These are phyloP conservation scores for Oceanodroma leucorhoa DNA, from an alignment of 2,797 vertebrate genomes.

Conservation along the genomic window DNA sequence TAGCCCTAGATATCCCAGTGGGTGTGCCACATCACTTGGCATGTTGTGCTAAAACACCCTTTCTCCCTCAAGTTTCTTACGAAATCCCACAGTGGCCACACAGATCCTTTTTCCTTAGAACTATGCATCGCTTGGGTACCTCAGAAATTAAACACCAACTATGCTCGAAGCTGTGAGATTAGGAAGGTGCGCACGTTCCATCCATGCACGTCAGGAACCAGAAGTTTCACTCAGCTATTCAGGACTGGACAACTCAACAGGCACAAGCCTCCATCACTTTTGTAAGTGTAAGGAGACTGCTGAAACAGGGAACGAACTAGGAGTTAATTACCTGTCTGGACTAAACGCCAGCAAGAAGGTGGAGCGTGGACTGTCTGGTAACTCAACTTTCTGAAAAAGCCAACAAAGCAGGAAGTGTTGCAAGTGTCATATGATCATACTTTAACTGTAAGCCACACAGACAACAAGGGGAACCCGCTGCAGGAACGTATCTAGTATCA, in stretches of 20 bases:
- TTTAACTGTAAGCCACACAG: constrained; percentile 49
- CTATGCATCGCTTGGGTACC: not conserved
- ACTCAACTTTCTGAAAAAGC: constrained; percentile 92
- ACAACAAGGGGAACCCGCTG: constrained; percentile 20
- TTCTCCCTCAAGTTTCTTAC: not conserved
- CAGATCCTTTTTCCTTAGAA: not conserved
- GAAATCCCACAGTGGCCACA: not conserved
- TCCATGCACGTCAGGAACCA: not conserved
- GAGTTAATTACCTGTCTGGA: constrained; percentile 89
- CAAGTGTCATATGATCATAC: constrained; percentile 49
- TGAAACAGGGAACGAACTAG: constrained; percentile 37
- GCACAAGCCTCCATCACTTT: constrained; percentile 4
- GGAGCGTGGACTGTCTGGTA: constrained; percentile 98
- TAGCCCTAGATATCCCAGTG: not conserved
- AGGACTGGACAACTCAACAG: not conserved
- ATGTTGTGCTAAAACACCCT: not conserved
- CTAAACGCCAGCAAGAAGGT: constrained; percentile 99
- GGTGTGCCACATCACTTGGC: not conserved
- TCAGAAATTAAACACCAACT: constrained; percentile 23
- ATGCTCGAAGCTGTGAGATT: not conserved
- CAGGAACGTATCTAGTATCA: not conserved
- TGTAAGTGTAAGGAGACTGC: not conserved
- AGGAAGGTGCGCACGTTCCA: not conserved
- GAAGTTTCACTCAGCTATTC: not conserved
- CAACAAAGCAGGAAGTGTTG: constrained; percentile 65